Conservation (phyloP, 1,140 invertebrate species). For the Anagrus nilaparvatae region DNA sequence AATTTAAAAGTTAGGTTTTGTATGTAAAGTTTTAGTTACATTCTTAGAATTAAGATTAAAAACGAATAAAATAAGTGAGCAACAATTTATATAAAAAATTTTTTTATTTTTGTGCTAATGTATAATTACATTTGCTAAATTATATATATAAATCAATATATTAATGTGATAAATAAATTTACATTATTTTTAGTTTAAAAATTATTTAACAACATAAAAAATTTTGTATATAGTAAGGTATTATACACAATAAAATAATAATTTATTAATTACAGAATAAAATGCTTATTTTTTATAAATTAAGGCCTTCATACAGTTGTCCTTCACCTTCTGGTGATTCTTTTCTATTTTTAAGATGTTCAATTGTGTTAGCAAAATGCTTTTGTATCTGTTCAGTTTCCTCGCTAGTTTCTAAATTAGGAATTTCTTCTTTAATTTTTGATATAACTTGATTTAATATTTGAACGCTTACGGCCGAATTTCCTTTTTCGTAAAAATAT, state of each 20-base stretch:
- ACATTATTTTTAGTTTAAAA: too few species aligned
- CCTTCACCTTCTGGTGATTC: conserved; percentile 44
- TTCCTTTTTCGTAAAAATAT: conserved; percentile 89
- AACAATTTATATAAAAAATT: too few species aligned
- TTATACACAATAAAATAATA: conserved; percentile 27
- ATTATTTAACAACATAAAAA: too few species aligned
- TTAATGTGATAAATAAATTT: too few species aligned
- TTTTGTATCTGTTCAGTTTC: conserved; percentile 94
- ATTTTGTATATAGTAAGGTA: conserved; percentile 6
- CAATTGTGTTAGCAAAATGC: conserved; percentile 82
- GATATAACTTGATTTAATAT: conserved; percentile 78
- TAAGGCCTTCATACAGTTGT: conserved; percentile 53
- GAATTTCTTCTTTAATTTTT: conserved; percentile 86
- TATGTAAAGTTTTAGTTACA: too few species aligned
- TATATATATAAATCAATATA: too few species aligned
- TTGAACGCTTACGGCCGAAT: conserved; percentile 60
- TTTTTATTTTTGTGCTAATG: too few species aligned
- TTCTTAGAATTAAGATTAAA: too few species aligned
- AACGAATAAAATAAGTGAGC: too few species aligned
- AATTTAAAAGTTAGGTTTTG: too few species aligned
- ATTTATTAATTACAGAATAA: not conserved
- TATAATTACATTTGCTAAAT: too few species aligned
- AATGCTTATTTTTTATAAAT: conserved; percentile 27
- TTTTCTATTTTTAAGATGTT: conserved; percentile 53
- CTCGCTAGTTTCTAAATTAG: conserved; percentile 84